Conservation (phyloP, 2,888 invertebrate species). For the Unio pictorum region DNA sequence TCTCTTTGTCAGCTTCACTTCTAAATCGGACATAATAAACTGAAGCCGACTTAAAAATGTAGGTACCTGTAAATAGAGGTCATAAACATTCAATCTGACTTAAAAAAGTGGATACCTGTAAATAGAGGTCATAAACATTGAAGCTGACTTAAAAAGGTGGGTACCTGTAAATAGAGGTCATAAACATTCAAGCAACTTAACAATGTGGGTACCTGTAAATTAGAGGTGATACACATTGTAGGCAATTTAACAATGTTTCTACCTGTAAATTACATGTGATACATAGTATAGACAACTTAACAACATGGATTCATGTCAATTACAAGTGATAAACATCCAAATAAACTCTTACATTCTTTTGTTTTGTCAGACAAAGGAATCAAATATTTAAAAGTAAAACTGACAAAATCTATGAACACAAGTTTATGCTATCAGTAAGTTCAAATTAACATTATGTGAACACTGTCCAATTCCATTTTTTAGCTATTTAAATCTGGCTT, state of each 20-base stretch:
- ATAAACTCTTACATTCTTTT: no score
- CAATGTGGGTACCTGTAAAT: slow-evolving; percentile 17
- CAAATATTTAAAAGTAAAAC: no score
- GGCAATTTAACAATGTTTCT: neutral
- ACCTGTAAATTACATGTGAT: no score
- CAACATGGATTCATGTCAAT: no score
- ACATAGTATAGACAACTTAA: no score
- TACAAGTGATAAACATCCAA: no score
- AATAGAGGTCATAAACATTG: slow-evolving; percentile 1
- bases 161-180: slow-evolving; percentile 64
- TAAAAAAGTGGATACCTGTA: slow-evolving; percentile 75
- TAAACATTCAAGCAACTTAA: neutral
- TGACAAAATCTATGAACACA: no score
- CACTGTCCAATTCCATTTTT: no score
- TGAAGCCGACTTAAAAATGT: slow-evolving; percentile 77
- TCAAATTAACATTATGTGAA: no score
- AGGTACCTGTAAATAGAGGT: slow-evolving; percentile 70
- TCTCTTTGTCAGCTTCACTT: slow-evolving; percentile 75
- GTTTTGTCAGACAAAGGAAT: no score
- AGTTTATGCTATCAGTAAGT: no score
- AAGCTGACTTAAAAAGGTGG: slow-evolving; percentile 74
- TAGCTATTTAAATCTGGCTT: no score
- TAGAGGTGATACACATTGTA: neutral
- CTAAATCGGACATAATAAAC: slow-evolving; percentile 77
- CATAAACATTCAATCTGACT: slow-evolving; percentile 7